Base-by-base conservation (phyloP, 2,113 vertebrate species). In the Reinhardtius hippoglossoides region DNA sequence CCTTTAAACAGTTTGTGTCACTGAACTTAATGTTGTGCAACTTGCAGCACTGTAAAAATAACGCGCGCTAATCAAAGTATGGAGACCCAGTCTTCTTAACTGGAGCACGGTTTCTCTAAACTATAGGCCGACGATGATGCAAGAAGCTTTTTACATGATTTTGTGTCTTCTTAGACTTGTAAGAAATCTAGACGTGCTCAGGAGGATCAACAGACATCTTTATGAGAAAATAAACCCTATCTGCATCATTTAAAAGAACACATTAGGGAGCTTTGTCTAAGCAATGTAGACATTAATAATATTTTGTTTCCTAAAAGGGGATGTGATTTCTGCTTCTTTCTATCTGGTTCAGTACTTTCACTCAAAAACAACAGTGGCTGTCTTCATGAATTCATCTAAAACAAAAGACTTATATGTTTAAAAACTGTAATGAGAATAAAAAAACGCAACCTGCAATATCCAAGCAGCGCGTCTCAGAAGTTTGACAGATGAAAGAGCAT, bases 401-500 rank as follows among this genome's bases (percentile, higher is more conserved):
- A 89, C 88, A 91, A 92, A 31, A 85, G 78, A 72, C 61, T 78
- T 68, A 59, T 74, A 81, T 63, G 65, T 87, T 88, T 78, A 68
- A 90, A 74, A 85, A 87, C 74, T 67, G 84, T 84, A 83, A 86
- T 78, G 66, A 83, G 73, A 82, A 87, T 67, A 78, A 67, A 87
- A 86, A 89, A 88, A 68, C 87, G 78, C 65, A 89, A 88, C 88
- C 76, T 88, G 87, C 67, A 48, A 69, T 82, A 89, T 89, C 85
- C 74, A 7, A 54, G 80, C 80, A 26, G 40, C n/a, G 12, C 10
- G 71, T 88, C 82, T 88, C 79, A 91, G 86, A 87, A 90, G 86
- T 88, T 87, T 76, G 88, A 84, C 73, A 86, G 90, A 91, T 93
- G 89, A 93, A 94, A 93, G 87, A 65, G 61, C 14, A 42, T 62